These are phyloP conservation scores for Arvicanthis niloticus DNA, from an alignment of 2,113 vertebrate genomes.

Conservation along the genomic window DNA sequence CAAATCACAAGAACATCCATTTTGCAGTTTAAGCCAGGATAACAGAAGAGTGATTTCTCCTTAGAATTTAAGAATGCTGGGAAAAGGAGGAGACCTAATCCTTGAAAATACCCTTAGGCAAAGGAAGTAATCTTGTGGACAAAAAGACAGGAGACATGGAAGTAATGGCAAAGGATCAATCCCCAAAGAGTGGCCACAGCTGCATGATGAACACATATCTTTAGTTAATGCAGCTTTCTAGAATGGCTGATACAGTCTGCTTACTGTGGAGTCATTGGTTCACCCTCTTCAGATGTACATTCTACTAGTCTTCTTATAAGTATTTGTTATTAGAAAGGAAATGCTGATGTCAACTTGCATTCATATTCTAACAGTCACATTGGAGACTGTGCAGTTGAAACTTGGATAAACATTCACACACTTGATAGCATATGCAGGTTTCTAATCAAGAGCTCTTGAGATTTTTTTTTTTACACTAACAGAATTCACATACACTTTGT, in stretches of 20 bases:
- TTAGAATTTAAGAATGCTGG: neutral
- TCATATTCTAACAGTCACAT: neutral
- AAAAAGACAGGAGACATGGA: neutral
- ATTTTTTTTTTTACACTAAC: neutral
- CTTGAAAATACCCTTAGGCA: neutral
- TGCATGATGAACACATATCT: too few relatives aligned
- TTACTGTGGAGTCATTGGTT: too few relatives aligned
- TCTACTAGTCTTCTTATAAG: too few relatives aligned
- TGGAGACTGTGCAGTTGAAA: neutral
- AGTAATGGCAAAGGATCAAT: neutral
- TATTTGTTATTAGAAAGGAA: neutral
- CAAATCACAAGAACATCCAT: neutral
- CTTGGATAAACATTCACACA: too few relatives aligned
- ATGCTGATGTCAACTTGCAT: neutral
- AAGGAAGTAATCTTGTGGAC: neutral
- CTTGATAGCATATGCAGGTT: neutral
- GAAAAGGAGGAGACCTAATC: neutral
- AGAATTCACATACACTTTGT: neutral
- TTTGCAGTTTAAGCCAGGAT: neutral
- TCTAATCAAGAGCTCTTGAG: neutral
- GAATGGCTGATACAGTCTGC: neutral
- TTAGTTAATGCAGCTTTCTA: neutral
- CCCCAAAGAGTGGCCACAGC: too few relatives aligned
- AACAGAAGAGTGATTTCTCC: neutral
- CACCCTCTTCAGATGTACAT: neutral